Evolutionary conservation across 2,888 invertebrate species (phyloP), one percentile per base, ranked within the genome.

Genomic region (Nineta flava): DNA sequence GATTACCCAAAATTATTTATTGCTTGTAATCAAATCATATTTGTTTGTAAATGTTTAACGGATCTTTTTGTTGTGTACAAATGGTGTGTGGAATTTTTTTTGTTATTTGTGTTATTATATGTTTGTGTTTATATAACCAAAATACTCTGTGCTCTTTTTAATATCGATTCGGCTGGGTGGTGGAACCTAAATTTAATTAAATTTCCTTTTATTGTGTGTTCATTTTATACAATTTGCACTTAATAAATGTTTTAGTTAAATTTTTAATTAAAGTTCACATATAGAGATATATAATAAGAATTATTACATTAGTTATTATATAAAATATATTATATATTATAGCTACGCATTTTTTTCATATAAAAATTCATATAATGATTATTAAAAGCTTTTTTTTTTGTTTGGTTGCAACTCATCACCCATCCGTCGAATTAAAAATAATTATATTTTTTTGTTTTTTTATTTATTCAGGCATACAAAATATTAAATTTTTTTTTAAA

Each of bases 401-500:
- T 13, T 38, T 13, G 38, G n/a, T 13, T 38, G 38, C 26, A 17
- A 21, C 17, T n/a, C 13, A 47, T 48, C 41, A 40, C 31, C 41
- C 48, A 31, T 26, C 21, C 41, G 40, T 48, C 48, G 41, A 40
- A 31, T 48, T 26, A 38, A 38, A 38, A 38, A 13, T 38, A 15
- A 38, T 38, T 38, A 38, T 38, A 38, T 38, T 38, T 41, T 48
- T 35, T 46, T 19, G 16, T 47, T 31, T 47, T 12, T 16, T 48
- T 48, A 40, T 41, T 42, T 49, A 44, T 49, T 45, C 49, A 49
- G 49, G 44, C 45, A 49, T 49, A 49, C 35, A 49, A 45, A 49
- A 45, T 49, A 49, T 34, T 49, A 26, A 26, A 6, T 26, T 26
- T 26, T n/a, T 26, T 26, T 26, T 26, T 26, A 26, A 19, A 26